Evolutionary conservation across 2,888 invertebrate genomes (phyloP), one percentile per base, ranked within the genome.

Genomic region (Mongoloraphidia duomilia): DNA sequence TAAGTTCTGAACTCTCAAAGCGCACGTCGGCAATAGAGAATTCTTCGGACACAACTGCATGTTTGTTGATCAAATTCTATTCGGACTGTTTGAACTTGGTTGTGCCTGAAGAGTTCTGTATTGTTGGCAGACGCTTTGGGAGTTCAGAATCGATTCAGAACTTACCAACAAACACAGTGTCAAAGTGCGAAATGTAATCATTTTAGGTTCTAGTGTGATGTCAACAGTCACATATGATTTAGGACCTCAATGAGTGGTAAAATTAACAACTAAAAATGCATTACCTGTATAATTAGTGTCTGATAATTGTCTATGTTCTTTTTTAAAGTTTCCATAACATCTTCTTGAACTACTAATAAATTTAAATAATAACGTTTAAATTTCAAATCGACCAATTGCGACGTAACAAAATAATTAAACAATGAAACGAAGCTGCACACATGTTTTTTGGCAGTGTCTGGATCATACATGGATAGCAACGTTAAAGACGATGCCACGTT

Each of bases 221-320:
- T 6, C 26, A 26, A 26, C 5, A 1, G n/a, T n/a, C n/a, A n/a
- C n/a, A n/a, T n/a, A n/a, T n/a, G n/a, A n/a, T n/a, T n/a, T n/a
- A n/a, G 26, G 6, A 26, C 6, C 5, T 3, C n/a, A 13, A 13
- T 6, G 9, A 38, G 38, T 38, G 8, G 5, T 38, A 8, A 38
- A 38, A 38, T 12, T 38, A 3, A 38, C 9, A 12, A 6, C 12
- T 12, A 3, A 8, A 13, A 9, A 41, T 33, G 17, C 17, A 8
- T 39, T 46, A 46, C 46, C 46, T 46, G 46, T n/a, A 46, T 17
- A 13, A 46, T 46, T 11, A 26, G 8, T 2, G 11, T 11, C 34
- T 46, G 39, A 40, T 46, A 46, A 40, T 46, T 40, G n/a, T 12
- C 8, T 12, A 46, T 8, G 6, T 26, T 13, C 11, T 38, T 46